A percentile compares a stretch with the other conserved stretches of the same genome.
Evolutionary conservation across 2,888 invertebrate species (phyloP).

Genomic region (Agonopterix alstromeriana): DNA sequence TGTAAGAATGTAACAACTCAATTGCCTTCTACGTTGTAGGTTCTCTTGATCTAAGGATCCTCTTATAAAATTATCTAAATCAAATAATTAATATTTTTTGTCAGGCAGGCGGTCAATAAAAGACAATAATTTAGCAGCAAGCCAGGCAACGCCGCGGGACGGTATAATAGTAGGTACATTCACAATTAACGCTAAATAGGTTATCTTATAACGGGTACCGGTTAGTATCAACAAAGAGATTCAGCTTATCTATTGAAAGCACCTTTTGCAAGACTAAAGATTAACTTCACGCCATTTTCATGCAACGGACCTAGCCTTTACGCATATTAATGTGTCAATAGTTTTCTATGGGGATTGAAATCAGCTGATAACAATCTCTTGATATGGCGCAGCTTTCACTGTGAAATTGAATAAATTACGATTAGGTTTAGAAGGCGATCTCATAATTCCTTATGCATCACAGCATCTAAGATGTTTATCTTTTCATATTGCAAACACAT

Average conservation of each 20-base stretch:
- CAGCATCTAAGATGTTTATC: too few species aligned
- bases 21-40: too few species aligned
- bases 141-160: not conserved
- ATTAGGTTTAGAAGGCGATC: too few species aligned
- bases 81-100: too few species aligned
- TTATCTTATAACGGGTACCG: not conserved
- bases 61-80: too few species aligned
- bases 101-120: too few species aligned
- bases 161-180: not conserved
- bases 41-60: too few species aligned
- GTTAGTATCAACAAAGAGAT: conserved; percentile 2
- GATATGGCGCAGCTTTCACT: not conserved
- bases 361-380: not conserved
- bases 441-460: too few species aligned
- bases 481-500: too few species aligned
- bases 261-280: conserved; percentile 1
- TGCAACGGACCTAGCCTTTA: conserved; percentile 2
- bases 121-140: too few species aligned
- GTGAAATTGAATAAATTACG: not conserved
- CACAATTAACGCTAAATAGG: too few species aligned
- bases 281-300: conserved; percentile 7
- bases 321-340: conserved; percentile 1
- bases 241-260: conserved; percentile 1
- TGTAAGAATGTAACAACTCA: too few species aligned
- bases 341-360: not conserved